Evolutionary conservation across 2,888 invertebrate species (phyloP).

Genomic region (Pandemis heparana): DNA sequence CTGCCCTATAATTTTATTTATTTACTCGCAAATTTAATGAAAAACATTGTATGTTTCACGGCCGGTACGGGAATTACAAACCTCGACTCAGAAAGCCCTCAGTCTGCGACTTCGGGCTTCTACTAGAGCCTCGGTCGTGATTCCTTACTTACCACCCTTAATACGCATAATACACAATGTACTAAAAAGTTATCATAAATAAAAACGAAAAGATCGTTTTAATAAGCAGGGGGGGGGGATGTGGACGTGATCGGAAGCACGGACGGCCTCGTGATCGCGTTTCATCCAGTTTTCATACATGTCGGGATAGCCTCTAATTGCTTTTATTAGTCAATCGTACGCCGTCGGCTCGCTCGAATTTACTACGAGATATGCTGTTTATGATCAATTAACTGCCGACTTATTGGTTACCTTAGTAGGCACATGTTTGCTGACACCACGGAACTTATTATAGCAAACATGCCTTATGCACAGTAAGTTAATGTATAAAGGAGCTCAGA

Average conservation of each 20-base stretch:
- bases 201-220: not conserved
- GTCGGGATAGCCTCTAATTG: slow-evolving; percentile 1
- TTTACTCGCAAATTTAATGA: too few relatives aligned
- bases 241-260: slow-evolving; percentile 10
- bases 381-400: not conserved
- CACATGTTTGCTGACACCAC: not conserved
- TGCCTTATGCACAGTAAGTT: not conserved
- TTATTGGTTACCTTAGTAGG: not conserved
- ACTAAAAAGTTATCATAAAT: not conserved
- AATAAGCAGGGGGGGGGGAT: not conserved
- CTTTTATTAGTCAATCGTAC: slow-evolving; percentile 7
- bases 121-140: too few relatives aligned
- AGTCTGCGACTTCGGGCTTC: too few relatives aligned
- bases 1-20: too few relatives aligned
- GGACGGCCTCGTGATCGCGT: not conserved
- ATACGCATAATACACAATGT: too few relatives aligned
- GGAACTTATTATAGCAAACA: not conserved
- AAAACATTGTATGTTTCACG: too few relatives aligned
- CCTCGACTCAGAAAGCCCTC: too few relatives aligned
- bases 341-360: not conserved
- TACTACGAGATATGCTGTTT: not conserved
- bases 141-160: too few relatives aligned
- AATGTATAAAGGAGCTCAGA: too few relatives aligned
- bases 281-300: slow-evolving; percentile 1
- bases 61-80: too few relatives aligned